A percentile compares a stretch with the other conserved stretches of the same genome.
phyloP scores from a whole-genome alignment of 1,140 invertebrate genomes.

The Drosophila equinoxialis region DNA sequence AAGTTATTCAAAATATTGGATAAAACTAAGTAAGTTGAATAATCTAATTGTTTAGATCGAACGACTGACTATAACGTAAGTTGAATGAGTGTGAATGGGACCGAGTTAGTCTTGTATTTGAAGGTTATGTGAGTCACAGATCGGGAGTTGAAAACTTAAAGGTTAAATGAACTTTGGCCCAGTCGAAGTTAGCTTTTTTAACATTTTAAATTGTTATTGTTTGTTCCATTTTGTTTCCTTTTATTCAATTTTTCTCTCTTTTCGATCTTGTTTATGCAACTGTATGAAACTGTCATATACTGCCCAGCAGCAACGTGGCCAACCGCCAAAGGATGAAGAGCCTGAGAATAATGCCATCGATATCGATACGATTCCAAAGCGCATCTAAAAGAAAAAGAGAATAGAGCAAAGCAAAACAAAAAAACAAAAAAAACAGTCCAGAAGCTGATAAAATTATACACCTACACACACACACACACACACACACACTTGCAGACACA shows the following conservation, averaged over 20 bases:
- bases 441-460: conserved; percentile 51
- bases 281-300: conserved; percentile 28
- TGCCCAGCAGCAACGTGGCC: conserved; percentile 65
- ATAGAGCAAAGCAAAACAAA: conserved; percentile 3
- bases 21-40: no score
- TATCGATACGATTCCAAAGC: conserved; percentile 78
- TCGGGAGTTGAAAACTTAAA: no score
- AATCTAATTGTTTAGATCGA: no score
- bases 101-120: no score
- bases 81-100: no score
- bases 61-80: no score
- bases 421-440: conserved; percentile 37
- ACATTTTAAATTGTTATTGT: conserved; percentile 4
- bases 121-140: no score
- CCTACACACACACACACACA: conserved; percentile 19
- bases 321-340: conserved; percentile 79
- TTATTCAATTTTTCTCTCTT: conserved; percentile 23
- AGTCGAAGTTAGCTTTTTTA: no score
- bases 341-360: conserved; percentile 78
- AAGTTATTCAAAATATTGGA: no score
- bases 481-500: conserved; percentile 21
- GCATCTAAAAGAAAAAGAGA: conserved; percentile 55
- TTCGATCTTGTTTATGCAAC: conserved; percentile 16
- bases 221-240: conserved; percentile 58
- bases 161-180: no score